Percentiles rank a stretch among this genome's conserved stretches.
Conservation (phyloP, 2,113 vertebrate species). For the Tetrax tetrax region DNA sequence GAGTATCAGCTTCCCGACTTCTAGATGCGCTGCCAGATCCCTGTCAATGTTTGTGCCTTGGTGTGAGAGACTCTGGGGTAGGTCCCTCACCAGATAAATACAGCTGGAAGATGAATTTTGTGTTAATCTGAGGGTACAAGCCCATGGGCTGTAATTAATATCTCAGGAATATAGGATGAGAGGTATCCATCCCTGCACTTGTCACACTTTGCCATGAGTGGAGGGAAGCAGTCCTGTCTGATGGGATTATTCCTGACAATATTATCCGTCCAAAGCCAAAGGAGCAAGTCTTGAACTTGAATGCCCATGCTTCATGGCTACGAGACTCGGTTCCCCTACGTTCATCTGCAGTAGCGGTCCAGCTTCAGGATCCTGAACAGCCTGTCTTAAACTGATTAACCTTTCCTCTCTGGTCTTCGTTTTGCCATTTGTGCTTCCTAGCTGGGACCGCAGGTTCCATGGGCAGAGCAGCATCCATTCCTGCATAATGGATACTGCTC, state of each 20-base stretch:
- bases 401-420: not conserved
- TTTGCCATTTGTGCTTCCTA: not conserved
- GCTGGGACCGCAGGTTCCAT: not conserved
- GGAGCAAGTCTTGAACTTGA: not conserved
- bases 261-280: not conserved
- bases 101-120: not conserved
- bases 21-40: not conserved
- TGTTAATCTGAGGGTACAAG: not conserved
- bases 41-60: not conserved
- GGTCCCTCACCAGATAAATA: not conserved
- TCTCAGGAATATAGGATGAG: not conserved
- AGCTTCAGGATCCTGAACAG: not conserved
- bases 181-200: not conserved
- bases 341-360: not conserved
- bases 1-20: not conserved
- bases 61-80: not conserved
- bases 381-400: not conserved
- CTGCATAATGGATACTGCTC: no score
- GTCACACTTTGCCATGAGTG: not conserved
- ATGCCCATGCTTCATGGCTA: not conserved
- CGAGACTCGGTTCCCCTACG: not conserved
- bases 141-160: not conserved
- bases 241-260: not conserved
- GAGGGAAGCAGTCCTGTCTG: not conserved
- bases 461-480: not conserved